Percentiles rank a stretch among this genome's conserved stretches.
These are phyloP conservation scores for Cerastoderma edule DNA, from an alignment of 2,888 invertebrate species.

Conservation along the genomic window DNA sequence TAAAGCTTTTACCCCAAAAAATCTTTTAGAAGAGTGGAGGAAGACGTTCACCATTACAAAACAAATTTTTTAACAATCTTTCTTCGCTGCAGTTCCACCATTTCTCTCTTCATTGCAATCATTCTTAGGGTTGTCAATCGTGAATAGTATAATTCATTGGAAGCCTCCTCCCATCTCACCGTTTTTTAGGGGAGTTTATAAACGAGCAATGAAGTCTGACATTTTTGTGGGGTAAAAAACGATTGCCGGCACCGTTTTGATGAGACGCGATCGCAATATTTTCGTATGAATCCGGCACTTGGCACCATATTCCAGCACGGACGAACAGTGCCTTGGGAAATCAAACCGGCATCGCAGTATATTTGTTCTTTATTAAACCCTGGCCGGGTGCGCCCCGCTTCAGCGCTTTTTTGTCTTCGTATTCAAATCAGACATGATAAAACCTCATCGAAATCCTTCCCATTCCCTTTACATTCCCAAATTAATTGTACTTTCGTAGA, in stretches of 20 bases:
- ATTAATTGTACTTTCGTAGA: too few relatives aligned
- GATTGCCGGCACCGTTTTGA: conserved; percentile 37
- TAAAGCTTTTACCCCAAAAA: too few relatives aligned
- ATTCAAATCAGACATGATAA: too few relatives aligned
- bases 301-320: conserved; percentile 36
- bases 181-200: conserved; percentile 35
- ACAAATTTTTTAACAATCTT: too few relatives aligned
- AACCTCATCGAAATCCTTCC: too few relatives aligned
- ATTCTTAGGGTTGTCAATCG: conserved; percentile 5
- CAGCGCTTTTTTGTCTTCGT: too few relatives aligned
- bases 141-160: conserved; percentile 25
- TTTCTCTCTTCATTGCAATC: conserved; percentile 30
- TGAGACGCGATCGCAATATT: conserved; percentile 46
- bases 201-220: conserved; percentile 25
- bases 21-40: too few relatives aligned
- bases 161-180: too few relatives aligned
- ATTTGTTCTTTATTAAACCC: conserved; percentile 60
- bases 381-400: too few relatives aligned
- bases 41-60: too few relatives aligned
- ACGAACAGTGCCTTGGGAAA: conserved; percentile 53
- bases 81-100: conserved; percentile 27
- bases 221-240: conserved; percentile 34
- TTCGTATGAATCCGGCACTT: conserved; percentile 48
- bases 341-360: conserved; percentile 58
- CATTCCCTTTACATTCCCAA: too few relatives aligned